These are phyloP conservation scores for Naja naja DNA, from an alignment of 2,113 vertebrate genomes.

Conservation along the genomic window DNA sequence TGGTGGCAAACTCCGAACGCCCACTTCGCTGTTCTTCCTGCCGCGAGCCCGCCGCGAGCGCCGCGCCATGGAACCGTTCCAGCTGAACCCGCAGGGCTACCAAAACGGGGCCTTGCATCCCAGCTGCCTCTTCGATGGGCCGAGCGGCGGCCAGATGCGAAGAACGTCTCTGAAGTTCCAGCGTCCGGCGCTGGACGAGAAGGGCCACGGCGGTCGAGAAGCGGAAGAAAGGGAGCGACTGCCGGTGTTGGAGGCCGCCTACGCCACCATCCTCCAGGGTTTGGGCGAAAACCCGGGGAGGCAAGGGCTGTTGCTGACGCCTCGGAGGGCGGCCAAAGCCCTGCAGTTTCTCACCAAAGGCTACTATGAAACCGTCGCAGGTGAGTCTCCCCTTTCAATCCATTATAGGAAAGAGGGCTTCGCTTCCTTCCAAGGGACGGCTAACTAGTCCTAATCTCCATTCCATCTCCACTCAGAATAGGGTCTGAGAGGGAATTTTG, in stretches of 20 bases:
- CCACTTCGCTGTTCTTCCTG: no score
- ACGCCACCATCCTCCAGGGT: slow-evolving; percentile 72
- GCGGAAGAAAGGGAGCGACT: slow-evolving; percentile 54
- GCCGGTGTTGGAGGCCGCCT: slow-evolving; percentile 69
- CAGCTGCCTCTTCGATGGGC: slow-evolving; percentile 42
- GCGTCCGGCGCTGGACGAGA: slow-evolving; percentile 39
- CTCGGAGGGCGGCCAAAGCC: slow-evolving; percentile 76
- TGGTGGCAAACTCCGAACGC: not conserved
- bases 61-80: slow-evolving; percentile 33
- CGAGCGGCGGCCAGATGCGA: slow-evolving; percentile 53
- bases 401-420: not conserved
- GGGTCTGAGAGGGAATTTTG: not conserved
- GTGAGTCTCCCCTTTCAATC: slow-evolving; percentile 55
- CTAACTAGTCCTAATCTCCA: not conserved
- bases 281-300: slow-evolving; percentile 76
- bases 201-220: slow-evolving; percentile 45
- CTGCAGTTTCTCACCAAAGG: slow-evolving; percentile 84
- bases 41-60: not conserved
- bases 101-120: slow-evolving; percentile 54
- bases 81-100: slow-evolving; percentile 56
- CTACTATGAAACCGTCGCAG: slow-evolving; percentile 74
- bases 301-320: slow-evolving; percentile 76
- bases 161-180: slow-evolving; percentile 48
- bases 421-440: not conserved
- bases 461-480: not conserved